Percentiles rank a stretch among this genome's conserved stretches.
Evolutionary conservation across 2,797 vertebrate genomes (phyloP).

Genomic region (Ceryle rudis): DNA sequence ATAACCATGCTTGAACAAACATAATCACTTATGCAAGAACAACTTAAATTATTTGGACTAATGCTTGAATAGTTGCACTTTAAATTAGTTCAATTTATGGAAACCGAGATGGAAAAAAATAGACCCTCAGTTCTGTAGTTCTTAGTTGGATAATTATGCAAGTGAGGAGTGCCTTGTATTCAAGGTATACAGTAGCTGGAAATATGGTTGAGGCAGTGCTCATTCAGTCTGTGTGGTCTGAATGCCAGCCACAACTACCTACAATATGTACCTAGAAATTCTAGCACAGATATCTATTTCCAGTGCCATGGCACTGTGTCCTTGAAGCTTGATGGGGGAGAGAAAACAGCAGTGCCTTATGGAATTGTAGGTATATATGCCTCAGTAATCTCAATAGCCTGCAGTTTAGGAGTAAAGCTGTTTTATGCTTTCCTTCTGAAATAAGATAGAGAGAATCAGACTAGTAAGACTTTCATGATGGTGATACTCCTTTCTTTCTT

Average conservation of each 20-base stretch:
- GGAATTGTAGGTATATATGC: not conserved
- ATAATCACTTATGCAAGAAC: not conserved
- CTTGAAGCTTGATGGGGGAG: not conserved
- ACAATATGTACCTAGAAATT: not conserved
- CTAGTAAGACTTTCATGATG: not conserved
- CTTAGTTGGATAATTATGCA: not conserved
- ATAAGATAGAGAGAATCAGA: not conserved
- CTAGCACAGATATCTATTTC: not conserved
- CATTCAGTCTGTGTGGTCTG: not conserved
- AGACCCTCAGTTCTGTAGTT: not conserved
- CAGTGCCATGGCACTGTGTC: not conserved
- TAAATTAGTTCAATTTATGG: not conserved
- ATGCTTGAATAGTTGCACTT: not conserved
- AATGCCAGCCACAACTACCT: not conserved
- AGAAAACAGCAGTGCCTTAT: not conserved
- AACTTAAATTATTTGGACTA: not conserved
- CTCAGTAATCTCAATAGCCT: rapidly evolving
- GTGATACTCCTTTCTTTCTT: not conserved
- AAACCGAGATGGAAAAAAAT: not conserved
- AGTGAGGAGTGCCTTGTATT: not conserved
- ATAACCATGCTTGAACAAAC: not conserved
- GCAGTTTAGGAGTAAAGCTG: not conserved
- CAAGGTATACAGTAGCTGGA: not conserved
- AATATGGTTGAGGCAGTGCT: not conserved
- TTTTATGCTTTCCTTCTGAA: not conserved